Base-by-base conservation (phyloP, 2,797 vertebrate species). In the Chaetophractus vellerosus region DNA sequence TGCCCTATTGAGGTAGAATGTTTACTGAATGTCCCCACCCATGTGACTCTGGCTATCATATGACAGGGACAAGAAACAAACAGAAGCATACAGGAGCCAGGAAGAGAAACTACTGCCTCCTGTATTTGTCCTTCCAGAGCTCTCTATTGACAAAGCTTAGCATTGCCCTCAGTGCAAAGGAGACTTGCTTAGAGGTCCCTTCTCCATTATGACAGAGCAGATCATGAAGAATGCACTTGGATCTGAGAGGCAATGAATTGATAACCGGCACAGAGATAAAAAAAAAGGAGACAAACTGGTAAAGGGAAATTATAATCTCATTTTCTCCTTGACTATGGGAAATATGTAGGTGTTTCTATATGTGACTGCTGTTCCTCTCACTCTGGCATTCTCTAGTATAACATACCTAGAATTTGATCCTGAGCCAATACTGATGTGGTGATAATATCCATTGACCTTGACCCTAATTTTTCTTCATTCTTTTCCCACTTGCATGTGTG, bases 401-500 rank as follows among this genome's bases (percentile, higher is more conserved):
- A 28, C 11, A 23, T 8, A 9, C 59, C 21, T 61, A 52, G 48
- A 93, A 59, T 72, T 72, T 59, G 69, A 57, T 78, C 19, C 45
- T 45, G 24, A 87, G 41, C 10, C 8, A 55, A 15, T 45, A 87
- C 4, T 64, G 21, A 21, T 76, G 9, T 66, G 66, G 9, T 41
- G 38, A 92, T 86, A 86, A 57, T 50, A 78, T 79, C 36, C 33
- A 26, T 16, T 78, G 36, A 64, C 7, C 33, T 57, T 59, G 45
- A 36, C 0, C 1, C 2, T 80, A 75, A 6, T 33, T 61, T 81
- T 81, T 61, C 59, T 89, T 63, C 50, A 84, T 84, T 68, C 28
- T 50, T 5, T 2, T 31, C 0, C 12, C 0, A 66, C 0, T 0
- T 66, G 2, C 6, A 28, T 33, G 31, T 41, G 5, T 63, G 15